A percentile compares a stretch with the other conserved stretches of the same genome.
These are phyloP conservation scores for Tarsius wallacei DNA, from an alignment of 2,797 vertebrate genomes.

Conservation along the genomic window DNA sequence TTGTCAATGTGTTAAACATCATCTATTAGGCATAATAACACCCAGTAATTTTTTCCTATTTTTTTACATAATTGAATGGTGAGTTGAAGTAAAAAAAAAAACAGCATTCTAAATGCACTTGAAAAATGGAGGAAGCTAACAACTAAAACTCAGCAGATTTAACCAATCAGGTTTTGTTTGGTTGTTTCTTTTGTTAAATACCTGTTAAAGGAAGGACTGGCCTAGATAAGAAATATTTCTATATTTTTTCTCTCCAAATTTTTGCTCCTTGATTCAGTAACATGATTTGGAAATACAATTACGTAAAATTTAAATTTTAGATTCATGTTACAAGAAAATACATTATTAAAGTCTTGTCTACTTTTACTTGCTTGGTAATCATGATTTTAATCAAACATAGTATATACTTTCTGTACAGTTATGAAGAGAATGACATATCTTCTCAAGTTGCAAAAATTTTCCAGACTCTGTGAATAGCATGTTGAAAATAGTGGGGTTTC, in stretches of 20 bases:
- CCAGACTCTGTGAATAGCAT: background rate
- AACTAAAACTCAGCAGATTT: background rate
- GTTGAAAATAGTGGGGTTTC: background rate
- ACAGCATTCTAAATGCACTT: background rate
- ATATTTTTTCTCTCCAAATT: background rate
- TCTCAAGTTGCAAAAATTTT: background rate
- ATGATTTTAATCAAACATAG: background rate
- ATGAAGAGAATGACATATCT: background rate
- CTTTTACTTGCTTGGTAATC: background rate
- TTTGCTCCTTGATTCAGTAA: background rate
- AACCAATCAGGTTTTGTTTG: background rate
- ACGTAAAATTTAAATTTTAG: background rate
- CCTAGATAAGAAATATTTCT: background rate
- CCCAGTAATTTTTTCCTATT: background rate
- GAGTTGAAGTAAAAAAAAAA: background rate
- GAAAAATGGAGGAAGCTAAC: background rate
- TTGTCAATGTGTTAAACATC: slow-evolving; percentile 42
- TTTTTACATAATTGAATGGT: background rate
- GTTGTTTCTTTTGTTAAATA: slow-evolving; percentile 5
- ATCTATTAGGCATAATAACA: slow-evolving; percentile 47
- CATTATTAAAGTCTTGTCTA: background rate
- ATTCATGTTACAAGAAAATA: background rate
- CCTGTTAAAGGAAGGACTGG: background rate
- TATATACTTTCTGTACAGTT: background rate
- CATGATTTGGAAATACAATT: background rate